A percentile compares a stretch with the other conserved stretches of the same genome.
Conservation (phyloP, 2,113 vertebrate genomes). For the Pandion haliaetus region DNA sequence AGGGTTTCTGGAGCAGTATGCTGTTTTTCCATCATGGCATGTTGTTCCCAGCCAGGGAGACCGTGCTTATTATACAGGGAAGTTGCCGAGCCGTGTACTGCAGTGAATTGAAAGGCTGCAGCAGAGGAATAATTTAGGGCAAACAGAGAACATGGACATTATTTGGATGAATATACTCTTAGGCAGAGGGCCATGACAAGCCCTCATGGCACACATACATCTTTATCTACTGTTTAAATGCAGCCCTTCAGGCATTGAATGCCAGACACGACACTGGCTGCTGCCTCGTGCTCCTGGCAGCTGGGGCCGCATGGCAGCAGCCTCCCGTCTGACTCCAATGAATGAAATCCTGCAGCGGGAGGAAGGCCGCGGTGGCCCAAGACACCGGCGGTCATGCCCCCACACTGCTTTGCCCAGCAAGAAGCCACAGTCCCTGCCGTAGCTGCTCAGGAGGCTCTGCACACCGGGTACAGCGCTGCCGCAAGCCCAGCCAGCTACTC, state of each 20-base stretch:
- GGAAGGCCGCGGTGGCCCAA: background rate
- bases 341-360: background rate
- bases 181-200: background rate
- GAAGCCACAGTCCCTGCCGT: background rate
- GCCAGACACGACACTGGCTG: background rate
- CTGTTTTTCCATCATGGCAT: background rate
- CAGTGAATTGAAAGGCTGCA: background rate
- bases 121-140: background rate
- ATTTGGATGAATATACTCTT: background rate
- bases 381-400: background rate
- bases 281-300: background rate
- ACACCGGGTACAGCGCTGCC: background rate
- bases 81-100: background rate
- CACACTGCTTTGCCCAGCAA: rapidly evolving
- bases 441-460: background rate
- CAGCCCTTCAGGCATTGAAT: background rate
- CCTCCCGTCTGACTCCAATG: background rate
- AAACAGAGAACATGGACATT: background rate
- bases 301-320: background rate
- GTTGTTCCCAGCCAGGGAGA: background rate
- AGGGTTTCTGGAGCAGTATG: background rate
- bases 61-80: background rate
- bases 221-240: background rate
- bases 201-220: background rate
- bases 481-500: background rate